Evolutionary conservation across 2,888 invertebrate genomes (phyloP).

Genomic region (Lathronympha strigana): DNA sequence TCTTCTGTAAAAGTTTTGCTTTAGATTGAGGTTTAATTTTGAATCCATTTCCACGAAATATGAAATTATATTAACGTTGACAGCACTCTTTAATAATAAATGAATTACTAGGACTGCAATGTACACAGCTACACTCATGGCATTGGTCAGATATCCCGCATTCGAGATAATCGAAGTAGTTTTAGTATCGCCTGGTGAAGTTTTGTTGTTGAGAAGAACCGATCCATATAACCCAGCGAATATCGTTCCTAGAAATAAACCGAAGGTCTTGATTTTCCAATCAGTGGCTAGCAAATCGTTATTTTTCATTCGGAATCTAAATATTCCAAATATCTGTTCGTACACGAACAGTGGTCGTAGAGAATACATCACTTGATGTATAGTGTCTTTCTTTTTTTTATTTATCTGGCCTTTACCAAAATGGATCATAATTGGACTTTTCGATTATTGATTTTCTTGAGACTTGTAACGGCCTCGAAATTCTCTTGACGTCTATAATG

Average conservation of each 20-base stretch:
- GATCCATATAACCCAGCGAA: not conserved
- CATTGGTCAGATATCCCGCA: not conserved
- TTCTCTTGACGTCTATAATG: too few species aligned
- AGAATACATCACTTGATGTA: not conserved
- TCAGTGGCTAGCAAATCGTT: slow-evolving; percentile 14
- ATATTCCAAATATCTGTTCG: slow-evolving; percentile 40
- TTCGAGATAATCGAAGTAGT: not conserved
- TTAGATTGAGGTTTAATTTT: not conserved
- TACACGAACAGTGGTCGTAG: slow-evolving; percentile 18
- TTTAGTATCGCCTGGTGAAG: not conserved
- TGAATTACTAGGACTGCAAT: not conserved
- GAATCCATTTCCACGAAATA: not conserved
- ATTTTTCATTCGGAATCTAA: slow-evolving; percentile 34
- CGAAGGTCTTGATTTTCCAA: slow-evolving; percentile 27
- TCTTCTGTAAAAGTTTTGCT: not conserved
- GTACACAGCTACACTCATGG: not conserved
- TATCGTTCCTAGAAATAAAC: not conserved
- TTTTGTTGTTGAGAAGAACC: not conserved
- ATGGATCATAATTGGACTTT: too few species aligned
- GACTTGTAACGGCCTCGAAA: too few species aligned
- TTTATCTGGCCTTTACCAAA: too few species aligned
- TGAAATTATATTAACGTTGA: not conserved
- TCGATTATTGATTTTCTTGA: too few species aligned
- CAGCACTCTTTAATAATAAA: not conserved
- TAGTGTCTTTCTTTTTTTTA: too few species aligned